Conservation (phyloP, 2,888 invertebrate genomes). For the Ectropis crepuscularia region DNA sequence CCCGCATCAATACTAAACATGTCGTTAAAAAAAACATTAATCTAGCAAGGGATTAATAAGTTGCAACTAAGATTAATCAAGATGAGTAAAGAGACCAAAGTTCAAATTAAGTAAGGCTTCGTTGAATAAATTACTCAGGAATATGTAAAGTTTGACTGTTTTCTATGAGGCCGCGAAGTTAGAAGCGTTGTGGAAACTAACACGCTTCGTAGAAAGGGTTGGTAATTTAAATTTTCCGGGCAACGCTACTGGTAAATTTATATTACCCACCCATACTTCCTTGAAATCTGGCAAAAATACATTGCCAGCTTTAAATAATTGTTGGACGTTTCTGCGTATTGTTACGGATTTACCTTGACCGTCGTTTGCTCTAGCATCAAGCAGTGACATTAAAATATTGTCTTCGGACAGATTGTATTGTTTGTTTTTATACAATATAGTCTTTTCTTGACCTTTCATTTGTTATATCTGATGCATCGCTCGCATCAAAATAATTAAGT, state of each 20-base stretch:
- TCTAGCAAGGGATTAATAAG: conserved; percentile 3
- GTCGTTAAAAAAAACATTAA: background rate
- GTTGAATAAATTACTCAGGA: conserved; percentile 31
- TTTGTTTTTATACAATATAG: no score
- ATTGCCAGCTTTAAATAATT: background rate
- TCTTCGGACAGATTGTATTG: no score
- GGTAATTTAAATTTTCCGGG: conserved; percentile 20
- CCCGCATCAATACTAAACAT: no score
- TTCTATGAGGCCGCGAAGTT: conserved; percentile 28
- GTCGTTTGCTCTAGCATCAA: no score
- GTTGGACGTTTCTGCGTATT: background rate
- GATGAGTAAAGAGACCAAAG: conserved; percentile 23
- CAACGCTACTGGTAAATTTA: conserved; percentile 2
- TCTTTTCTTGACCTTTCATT: no score
- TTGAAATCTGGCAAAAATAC: background rate
- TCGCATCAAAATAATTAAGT: no score
- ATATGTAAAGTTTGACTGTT: conserved; percentile 26
- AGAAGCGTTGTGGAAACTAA: conserved; percentile 18
- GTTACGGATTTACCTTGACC: no score
- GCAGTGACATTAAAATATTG: no score
- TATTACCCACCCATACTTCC: conserved; percentile 2
- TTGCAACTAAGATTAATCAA: conserved; percentile 18
- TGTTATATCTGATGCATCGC: no score
- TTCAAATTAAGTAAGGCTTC: conserved; percentile 30
- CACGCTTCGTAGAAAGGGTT: conserved; percentile 14